Percentiles rank a stretch among this genome's conserved stretches.
These are phyloP conservation scores for Siphlonurus alternatus DNA, from an alignment of 2,888 invertebrate species.

Conservation along the genomic window DNA sequence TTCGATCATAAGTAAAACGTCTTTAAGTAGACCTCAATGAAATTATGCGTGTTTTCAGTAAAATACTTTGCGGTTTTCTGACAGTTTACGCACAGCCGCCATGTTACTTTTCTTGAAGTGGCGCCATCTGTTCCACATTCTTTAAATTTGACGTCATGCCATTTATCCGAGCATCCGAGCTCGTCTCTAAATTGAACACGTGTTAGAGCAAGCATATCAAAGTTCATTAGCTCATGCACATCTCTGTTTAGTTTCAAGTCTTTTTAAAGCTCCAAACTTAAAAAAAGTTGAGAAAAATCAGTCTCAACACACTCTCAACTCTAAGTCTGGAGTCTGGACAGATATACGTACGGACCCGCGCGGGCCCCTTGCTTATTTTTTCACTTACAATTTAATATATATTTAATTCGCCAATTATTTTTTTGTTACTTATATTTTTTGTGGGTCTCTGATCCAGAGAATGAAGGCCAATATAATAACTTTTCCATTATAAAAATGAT, in stretches of 20 bases:
- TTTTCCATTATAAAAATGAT: too few species aligned
- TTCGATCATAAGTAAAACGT: neutral
- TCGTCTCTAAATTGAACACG: neutral
- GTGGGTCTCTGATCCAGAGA: too few species aligned
- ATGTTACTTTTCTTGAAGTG: neutral
- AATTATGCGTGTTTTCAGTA: neutral
- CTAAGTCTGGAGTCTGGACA: too few species aligned
- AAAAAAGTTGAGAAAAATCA: too few species aligned
- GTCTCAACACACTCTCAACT: too few species aligned
- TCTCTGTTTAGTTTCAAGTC: neutral
- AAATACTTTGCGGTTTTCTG: neutral
- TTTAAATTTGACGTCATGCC: neutral
- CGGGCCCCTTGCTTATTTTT: too few species aligned
- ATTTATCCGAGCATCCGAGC: neutral
- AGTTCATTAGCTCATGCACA: neutral
- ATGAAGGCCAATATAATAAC: too few species aligned
- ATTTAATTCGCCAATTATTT: too few species aligned
- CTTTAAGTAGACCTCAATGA: neutral
- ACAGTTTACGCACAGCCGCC: neutral
- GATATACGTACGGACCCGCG: too few species aligned
- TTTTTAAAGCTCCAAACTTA: too few species aligned
- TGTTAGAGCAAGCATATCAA: neutral
- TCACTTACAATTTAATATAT: too few species aligned
- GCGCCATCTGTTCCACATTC: neutral
- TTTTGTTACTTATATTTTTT: too few species aligned